Base-by-base conservation (phyloP, 2,797 vertebrate species). In the Peromyscus nudipes region DNA sequence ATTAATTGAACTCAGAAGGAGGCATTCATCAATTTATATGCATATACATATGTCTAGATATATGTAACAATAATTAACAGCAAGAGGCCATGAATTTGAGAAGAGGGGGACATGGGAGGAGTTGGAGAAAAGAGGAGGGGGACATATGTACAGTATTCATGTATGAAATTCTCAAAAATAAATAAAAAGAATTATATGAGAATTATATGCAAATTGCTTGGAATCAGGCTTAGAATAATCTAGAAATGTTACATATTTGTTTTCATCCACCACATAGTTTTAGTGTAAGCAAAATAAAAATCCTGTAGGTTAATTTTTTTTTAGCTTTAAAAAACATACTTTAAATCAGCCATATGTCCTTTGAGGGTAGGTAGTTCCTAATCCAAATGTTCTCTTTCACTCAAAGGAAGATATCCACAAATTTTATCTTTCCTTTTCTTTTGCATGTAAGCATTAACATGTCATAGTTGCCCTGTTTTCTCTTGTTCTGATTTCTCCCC, bases 261-360 rank as follows among this genome's bases (percentile, higher is more conserved):
- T 95, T 97, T 97, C 69, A 90, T 14, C 55, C 9, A 84, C 31
- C 13, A 62, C 37, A 34, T 34, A 62, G 52, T 40, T 69, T 95
- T 95, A 87, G 19, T 89, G 2, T 92, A 31, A 23, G 4, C 79
- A 40, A 88, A 88, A 96, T 82, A 79, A 96, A 90, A 79, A 77
- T 12, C 75, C n/a, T 69, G 0, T 34, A 52, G 12, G 49, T 52
- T 52, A 49, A 52, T 52, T 52, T 52, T 52, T 49, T 96, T 93
- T 92, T 46, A 46, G n/a, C 43, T 96, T 81, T 77, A 46, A 85
- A 87, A 92, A 89, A 60, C 21, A 83, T 23, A 93, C 37, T 92
- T 49, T 93, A 92, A 84, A 60, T 69, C 21, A 92, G 23, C 25
- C 40, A 69, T 27, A n/a, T 43, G 8, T 37, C 62, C 76, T 93